phyloP scores from a whole-genome alignment of 2,888 invertebrate genomes.

The Luperina nickerlii region DNA sequence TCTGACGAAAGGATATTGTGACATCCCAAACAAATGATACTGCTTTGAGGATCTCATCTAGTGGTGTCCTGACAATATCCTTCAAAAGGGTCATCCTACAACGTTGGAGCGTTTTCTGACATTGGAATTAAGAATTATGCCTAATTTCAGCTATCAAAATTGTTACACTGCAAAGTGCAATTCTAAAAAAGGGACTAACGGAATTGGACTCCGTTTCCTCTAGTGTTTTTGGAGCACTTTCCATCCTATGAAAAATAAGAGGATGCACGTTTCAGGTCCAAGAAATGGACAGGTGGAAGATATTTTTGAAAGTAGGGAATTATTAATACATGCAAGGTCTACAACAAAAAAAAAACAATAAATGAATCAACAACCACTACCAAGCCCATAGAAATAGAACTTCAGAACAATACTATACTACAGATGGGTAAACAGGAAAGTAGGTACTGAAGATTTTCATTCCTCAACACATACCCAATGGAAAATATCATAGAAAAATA shows the following conservation, averaged over 20 bases:
- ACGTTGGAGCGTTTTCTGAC: background rate
- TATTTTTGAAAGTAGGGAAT: background rate
- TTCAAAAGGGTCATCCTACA: background rate
- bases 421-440: background rate
- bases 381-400: background rate
- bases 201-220: too few species aligned
- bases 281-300: background rate
- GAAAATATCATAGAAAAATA: slow-evolving; percentile 43
- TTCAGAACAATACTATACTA: background rate
- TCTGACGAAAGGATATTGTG: slow-evolving; percentile 78
- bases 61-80: background rate
- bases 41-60: slow-evolving; percentile 26
- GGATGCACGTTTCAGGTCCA: background rate
- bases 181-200: background rate
- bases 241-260: background rate
- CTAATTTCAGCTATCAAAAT: background rate
- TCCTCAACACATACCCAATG: slow-evolving; percentile 7
- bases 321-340: background rate
- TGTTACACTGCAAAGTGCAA: background rate
- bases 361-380: background rate
- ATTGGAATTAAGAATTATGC: background rate
- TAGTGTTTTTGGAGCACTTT: background rate
- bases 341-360: background rate
- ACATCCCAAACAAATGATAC: slow-evolving; percentile 73
- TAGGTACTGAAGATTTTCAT: slow-evolving; percentile 16